A percentile compares a stretch with the other conserved stretches of the same genome.
phyloP scores from a whole-genome alignment of 2,113 vertebrate genomes.

The Catharus bicknelli region DNA sequence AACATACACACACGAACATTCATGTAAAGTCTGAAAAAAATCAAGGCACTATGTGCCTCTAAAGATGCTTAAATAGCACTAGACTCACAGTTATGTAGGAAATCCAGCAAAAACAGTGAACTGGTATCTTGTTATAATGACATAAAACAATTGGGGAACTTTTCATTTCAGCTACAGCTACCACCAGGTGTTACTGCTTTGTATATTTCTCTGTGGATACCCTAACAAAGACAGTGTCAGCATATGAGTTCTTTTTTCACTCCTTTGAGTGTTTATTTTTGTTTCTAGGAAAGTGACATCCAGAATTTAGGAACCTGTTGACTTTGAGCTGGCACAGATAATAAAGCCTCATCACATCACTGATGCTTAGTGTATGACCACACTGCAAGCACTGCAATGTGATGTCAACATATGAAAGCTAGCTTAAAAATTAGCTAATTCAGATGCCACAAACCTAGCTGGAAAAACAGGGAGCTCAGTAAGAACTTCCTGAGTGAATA shows the following conservation, averaged over 20 bases:
- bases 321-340: neutral
- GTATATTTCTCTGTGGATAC: neutral
- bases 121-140: neutral
- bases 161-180: neutral
- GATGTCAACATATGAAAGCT: neutral
- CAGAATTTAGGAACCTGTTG: neutral
- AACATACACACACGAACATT: fast-evolving
- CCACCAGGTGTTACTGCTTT: neutral
- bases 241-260: neutral
- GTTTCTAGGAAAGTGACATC: neutral
- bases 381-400: neutral
- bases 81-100: neutral
- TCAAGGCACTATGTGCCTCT: neutral
- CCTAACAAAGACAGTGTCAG: neutral
- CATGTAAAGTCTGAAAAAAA: neutral
- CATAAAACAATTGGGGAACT: neutral
- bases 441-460: neutral
- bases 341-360: neutral
- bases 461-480: neutral
- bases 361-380: neutral
- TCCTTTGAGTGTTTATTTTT: neutral
- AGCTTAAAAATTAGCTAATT: neutral
- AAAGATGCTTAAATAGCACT: neutral
- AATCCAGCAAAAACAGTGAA: neutral
- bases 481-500: neutral